Evolutionary conservation across 2,888 invertebrate species (phyloP), one percentile per base, ranked within the genome.

Genomic region (Tuberolachnus salignus): DNA sequence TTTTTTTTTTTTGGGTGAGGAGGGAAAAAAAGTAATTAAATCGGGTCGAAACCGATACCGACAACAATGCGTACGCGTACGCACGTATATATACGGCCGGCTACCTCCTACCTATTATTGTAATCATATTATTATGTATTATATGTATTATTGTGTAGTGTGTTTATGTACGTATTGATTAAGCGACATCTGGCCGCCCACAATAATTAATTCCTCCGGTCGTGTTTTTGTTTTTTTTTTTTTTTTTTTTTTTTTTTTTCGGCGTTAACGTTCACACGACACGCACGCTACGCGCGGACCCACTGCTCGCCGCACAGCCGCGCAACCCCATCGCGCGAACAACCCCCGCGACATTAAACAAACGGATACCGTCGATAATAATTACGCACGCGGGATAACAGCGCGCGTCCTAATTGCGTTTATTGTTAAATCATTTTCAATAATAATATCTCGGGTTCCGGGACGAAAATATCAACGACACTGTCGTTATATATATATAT

Each of bases 351-450:
- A 34, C 34, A 34, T 34, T 34, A 34, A 34, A 34, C 34, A 34
- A 34, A 34, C 34, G 34, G 6, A 34, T 34, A 34, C 6, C 34
- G 3, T 34, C 34, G 3, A 34, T 34, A 34, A n/a, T n/a, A n/a
- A n/a, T n/a, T n/a, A n/a, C n/a, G n/a, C n/a, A n/a, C n/a, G n/a
- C n/a, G n/a, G n/a, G n/a, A n/a, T n/a, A n/a, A n/a, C n/a, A n/a
- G 61, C 8, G 57, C 23, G 26, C 16, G 75, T 16, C 57, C 75
- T 78, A 67, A 78, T 78, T 67, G 75, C 55, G 75, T 78, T 67
- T 59, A 78, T 78, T 78, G 75, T 78, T 78, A 67, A 78, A 78
- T 67, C 57, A 53, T 78, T 78, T 59, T 67, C 75, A 21, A 59
- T 75, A n/a, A n/a, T 55, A 66, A 34, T 67, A 59, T 19, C 6